Evolutionary conservation across 2,888 invertebrate species (phyloP), one percentile per base, ranked within the genome.

Genomic region (Eupeodes latifasciatus): DNA sequence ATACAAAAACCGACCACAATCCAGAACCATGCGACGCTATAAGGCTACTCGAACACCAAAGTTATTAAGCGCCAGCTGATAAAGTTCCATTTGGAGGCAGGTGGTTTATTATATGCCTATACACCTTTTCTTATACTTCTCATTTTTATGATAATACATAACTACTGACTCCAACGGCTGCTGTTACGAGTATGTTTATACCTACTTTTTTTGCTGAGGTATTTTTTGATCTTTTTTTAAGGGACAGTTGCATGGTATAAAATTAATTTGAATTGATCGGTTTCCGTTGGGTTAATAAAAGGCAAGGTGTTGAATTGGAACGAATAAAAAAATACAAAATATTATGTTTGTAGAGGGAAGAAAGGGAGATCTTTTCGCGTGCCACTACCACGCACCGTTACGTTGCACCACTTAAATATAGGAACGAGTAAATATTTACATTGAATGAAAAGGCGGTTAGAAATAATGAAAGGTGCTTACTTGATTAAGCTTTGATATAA

Each of bases 21-120:
- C n/a, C 44, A 40, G 55, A 71, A 71, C 53, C 40, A 71, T 40
- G 40, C 9, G 40, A 40, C 10, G 19, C 14, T 19, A 44, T 40
- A 9, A 40, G 14, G 14, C 19, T 19, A 44, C 36, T 11, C 47
- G 12, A 10, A 47, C 34, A 77, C 53, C 69, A 53, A 40, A 49
- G 76, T 80, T 83, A 80, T 61, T 83, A 67, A 81, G 80, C 80
- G 80, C 87, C 87, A 87, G 83, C 83, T 77, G 87, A 87, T 83
- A 66, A 66, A 86, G 71, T 76, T 62, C 61, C 69, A 55, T 40
- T 9, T 9, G 47, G 61, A 62, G 77, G 87, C 87, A 87, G 87
- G 87, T 87, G 87, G 82, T 83, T 86, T 81, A 71, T 85, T 40
- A 40, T 76, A 85, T 76, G 51, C 57, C 51, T 71, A 55, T 40